Base-by-base conservation (phyloP, 2,888 invertebrate species). In the Spilosoma lubricipeda region DNA sequence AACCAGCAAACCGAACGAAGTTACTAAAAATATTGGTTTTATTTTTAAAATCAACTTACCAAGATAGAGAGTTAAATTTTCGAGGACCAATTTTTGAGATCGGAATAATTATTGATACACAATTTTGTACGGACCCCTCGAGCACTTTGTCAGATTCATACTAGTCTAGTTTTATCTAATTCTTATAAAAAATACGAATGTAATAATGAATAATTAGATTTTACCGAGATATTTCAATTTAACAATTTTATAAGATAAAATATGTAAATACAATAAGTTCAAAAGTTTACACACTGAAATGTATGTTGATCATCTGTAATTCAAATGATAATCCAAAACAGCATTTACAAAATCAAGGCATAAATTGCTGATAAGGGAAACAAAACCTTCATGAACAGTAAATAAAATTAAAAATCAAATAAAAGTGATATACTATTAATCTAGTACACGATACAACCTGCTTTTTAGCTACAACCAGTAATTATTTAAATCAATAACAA, bases 401-500 rank as follows among this genome's bases (percentile, higher is more conserved):
- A 67, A 76, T 77, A 74, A 77, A 67, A 77, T 73, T 70, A 71
- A 76, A 70, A 75, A 82, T 79, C 75, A 75, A 84, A 79, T 69
- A 73, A 79, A 78, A 78, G 75, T 77, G 80, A 76, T 71, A 67
- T 36, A 42, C 27, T 56, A 69, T 59, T 76, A 70, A 71, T 56
- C 70, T 66, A 69, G 68, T 77, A 72, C 18, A 71, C 64, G 76
- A 80, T 76, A 78, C 76, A 78, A 71, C 88, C 85, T 87, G 88
- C 87, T 52, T 30, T 39, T 69, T 75, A 59, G 80, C 80, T 79
- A 66, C 80, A 73, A 77, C 59, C 85, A 83, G 86, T 91, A 90
- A 92, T 92, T 91, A 92, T 91, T 90, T 89, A 88, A 91, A 92
- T 92, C 92, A 90, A 92, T 92, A 92, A 90, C 87, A 88, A 91